phyloP scores from a whole-genome alignment of 2,888 invertebrate species.

The Uloborus plumipes region DNA sequence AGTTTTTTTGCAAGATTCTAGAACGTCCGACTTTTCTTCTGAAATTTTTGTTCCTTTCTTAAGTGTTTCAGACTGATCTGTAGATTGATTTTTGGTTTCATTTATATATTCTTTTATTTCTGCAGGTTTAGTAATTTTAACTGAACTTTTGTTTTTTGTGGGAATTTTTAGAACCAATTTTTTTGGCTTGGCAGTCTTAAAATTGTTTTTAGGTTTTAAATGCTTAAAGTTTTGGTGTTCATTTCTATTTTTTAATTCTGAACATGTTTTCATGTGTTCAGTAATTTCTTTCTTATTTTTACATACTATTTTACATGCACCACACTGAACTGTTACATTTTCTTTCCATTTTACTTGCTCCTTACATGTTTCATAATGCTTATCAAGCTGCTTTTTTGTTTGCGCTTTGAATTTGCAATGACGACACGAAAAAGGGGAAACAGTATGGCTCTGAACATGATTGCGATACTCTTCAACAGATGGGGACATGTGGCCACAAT shows the following conservation, averaged over 20 bases:
- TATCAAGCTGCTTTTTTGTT: slow-evolving; percentile 40
- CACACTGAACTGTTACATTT: slow-evolving; percentile 18
- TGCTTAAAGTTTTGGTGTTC: slow-evolving; percentile 16
- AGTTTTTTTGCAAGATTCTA: background rate
- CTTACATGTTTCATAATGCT: slow-evolving; percentile 39
- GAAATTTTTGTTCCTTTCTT: slow-evolving; percentile 2
- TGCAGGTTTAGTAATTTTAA: background rate
- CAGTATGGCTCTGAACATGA: slow-evolving; percentile 56
- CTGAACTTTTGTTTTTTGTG: background rate
- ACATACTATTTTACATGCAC: slow-evolving; percentile 16
- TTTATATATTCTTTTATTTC: slow-evolving; percentile 1
- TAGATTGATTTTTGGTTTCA: background rate
- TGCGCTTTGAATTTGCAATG: slow-evolving; percentile 39
- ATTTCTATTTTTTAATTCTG: background rate
- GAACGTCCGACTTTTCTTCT: slow-evolving; percentile 1
- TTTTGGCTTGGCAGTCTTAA: background rate
- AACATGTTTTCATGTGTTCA: slow-evolving; percentile 34
- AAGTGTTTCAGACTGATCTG: background rate
- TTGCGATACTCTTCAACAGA: slow-evolving; percentile 44
- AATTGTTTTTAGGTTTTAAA: slow-evolving; percentile 14
- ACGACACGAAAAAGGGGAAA: slow-evolving; percentile 39
- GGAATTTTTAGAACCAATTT: too few species aligned
- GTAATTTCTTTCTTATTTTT: slow-evolving; percentile 27
- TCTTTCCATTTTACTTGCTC: slow-evolving; percentile 21
- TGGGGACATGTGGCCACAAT: slow-evolving; percentile 47